Base-by-base conservation (phyloP, 2,888 invertebrate species). In the Andrena hattorfiana region DNA sequence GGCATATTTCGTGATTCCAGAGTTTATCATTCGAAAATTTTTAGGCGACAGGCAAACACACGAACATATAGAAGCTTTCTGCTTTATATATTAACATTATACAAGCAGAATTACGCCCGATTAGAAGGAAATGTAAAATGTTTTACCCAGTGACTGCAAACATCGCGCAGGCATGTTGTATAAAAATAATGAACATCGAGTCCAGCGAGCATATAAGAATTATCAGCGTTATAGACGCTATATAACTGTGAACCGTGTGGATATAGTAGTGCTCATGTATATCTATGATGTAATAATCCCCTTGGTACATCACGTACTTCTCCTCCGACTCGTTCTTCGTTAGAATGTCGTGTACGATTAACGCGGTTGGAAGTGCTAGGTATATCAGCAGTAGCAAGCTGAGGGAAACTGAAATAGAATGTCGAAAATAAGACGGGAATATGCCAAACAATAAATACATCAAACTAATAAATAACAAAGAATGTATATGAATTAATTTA, bases 131-230 rank as follows among this genome's bases (percentile, higher is more conserved):
- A 54, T 54, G 3, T 7, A 54, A 54, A 54, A 54, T 54, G 20
- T 20, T 7, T 59, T 59, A 59, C 59, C 59, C 59, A 13, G 26
- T 26, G 59, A 59, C 26, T 23, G 59, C 59, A 59, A 59, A 59
- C 13, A 59, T 23, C 2, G 59, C 59, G 13, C 59, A 59, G 13
- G 59, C 59, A 26, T 59, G 59, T 13, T 59, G 59, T 26, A 26
- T 59, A 23, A 59, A 59, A 26, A 26, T 23, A 59, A 59, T 59
- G 28, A 23, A 59, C 59, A 59, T 59, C 26, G 59, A 13, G 26
- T 59, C 59, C 20, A 59, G 16, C n/a, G 59, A 2, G 26, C 23
- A 23, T 20, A 59, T 20, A 2, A 59, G 23, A 13, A 26, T 1
- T 59, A 59, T 20, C 5, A 26, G 0, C 10, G 4, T 5, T 5